Percentiles rank a stretch among this genome's conserved stretches.
phyloP scores from a whole-genome alignment of 2,113 vertebrate genomes.

The Cebus imitator region DNA sequence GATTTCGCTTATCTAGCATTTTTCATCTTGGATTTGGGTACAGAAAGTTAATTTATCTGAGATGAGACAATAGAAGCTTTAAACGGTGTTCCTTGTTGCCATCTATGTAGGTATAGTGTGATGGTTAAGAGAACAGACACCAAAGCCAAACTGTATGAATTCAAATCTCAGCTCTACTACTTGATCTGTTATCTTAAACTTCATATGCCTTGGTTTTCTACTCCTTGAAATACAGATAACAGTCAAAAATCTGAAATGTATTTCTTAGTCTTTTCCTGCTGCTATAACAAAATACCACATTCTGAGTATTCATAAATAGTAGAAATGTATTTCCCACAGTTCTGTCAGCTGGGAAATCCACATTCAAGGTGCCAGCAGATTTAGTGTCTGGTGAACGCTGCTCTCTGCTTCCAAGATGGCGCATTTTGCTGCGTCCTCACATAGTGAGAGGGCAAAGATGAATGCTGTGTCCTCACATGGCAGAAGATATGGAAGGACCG shows the following conservation, averaged over 20 bases:
- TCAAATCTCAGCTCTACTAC: conserved; percentile 1
- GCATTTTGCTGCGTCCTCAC: neutral
- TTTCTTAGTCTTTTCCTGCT: neutral
- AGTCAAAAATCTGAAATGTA: neutral
- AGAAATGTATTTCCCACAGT: neutral
- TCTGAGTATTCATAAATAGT: neutral
- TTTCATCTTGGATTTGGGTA: neutral
- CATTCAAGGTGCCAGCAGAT: neutral
- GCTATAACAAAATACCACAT: neutral
- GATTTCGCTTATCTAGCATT: neutral
- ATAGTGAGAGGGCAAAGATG: neutral
- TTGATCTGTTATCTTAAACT: neutral
- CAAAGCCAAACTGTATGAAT: neutral
- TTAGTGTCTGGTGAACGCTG: neutral
- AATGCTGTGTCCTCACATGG: neutral
- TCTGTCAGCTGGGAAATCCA: neutral
- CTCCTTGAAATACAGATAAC: neutral
- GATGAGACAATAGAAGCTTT: neutral
- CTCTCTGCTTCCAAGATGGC: neutral
- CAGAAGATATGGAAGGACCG: neutral
- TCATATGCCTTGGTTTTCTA: neutral
- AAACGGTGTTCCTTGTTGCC: neutral
- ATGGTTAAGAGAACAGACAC: neutral
- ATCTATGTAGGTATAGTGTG: neutral
- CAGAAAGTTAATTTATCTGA: neutral